Percentiles rank a stretch among this genome's conserved stretches.
phyloP scores from a whole-genome alignment of 2,888 invertebrate species.

The Diarsia brunnea region DNA sequence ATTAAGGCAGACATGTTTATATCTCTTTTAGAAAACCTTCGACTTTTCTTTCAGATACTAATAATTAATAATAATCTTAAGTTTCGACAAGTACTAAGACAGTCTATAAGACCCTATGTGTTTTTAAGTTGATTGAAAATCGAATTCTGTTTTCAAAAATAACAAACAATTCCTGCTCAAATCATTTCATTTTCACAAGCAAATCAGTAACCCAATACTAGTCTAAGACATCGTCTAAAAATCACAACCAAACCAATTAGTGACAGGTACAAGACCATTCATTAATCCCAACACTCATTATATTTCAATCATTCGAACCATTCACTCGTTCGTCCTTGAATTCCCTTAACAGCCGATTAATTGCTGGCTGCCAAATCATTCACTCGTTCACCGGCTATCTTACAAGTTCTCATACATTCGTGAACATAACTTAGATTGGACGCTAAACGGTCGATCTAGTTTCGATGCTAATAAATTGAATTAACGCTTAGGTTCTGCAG shows the following conservation, averaged over 20 bases:
- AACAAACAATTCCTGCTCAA: not conserved
- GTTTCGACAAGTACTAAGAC: not conserved
- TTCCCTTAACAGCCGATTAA: constrained; percentile 61
- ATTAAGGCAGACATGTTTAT: not conserved
- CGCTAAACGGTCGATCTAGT: constrained; percentile 69
- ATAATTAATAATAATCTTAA: no score
- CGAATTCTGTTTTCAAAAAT: not conserved
- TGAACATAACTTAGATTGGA: constrained; percentile 60
- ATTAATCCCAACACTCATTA: constrained; percentile 63
- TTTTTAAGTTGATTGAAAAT: not conserved
- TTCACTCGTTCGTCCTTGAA: constrained; percentile 64
- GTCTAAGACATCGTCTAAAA: constrained; percentile 25
- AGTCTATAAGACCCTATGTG: not conserved
- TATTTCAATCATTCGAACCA: constrained; percentile 66
- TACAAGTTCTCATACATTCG: constrained; percentile 62
- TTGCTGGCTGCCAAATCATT: constrained; percentile 65
- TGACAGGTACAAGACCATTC: constrained; percentile 57
- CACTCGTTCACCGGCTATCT: constrained; percentile 61
- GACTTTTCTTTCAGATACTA: not conserved
- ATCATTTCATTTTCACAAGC: not conserved
- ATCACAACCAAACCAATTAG: constrained; percentile 49
- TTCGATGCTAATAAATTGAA: constrained; percentile 72
- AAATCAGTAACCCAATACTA: constrained; percentile 18
- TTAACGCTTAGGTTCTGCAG: constrained; percentile 62
- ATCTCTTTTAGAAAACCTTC: not conserved